Conservation (phyloP, 1,140 invertebrate genomes). For the Thaumetopoea pityocampa region DNA sequence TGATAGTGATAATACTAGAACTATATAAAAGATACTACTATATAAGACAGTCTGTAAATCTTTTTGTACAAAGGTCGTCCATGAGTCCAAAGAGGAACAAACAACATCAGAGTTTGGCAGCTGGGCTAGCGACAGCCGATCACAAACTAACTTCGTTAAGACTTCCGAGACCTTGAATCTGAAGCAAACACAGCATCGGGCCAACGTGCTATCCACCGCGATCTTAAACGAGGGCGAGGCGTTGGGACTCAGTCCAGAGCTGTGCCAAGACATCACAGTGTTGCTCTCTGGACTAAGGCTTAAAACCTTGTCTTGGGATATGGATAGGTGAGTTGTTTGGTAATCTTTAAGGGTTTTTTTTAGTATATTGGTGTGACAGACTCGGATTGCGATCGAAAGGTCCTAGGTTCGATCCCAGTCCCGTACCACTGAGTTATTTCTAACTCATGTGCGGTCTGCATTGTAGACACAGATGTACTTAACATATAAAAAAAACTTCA, state of each 20-base stretch:
- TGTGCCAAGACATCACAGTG: slow-evolving; percentile 78
- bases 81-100: slow-evolving; percentile 30
- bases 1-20: no score
- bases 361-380: no score
- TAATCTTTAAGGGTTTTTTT: no score
- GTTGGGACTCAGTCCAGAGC: slow-evolving; percentile 50
- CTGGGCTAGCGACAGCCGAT: slow-evolving; percentile 63
- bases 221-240: slow-evolving; percentile 62
- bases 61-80: no score
- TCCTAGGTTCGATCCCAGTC: no score
- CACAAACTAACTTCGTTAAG: slow-evolving; percentile 60
- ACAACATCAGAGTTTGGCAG: slow-evolving; percentile 55
- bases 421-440: no score
- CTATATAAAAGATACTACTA: no score
- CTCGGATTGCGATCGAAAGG: no score
- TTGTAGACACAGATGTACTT: no score
- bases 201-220: slow-evolving; percentile 59
- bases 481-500: no score
- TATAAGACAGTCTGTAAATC: no score
- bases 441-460: no score
- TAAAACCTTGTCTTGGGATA: slow-evolving; percentile 76
- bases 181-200: slow-evolving; percentile 31
- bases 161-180: slow-evolving; percentile 35
- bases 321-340: slow-evolving; percentile 64
- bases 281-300: slow-evolving; percentile 76